Conservation (phyloP, 2,113 vertebrate genomes). For the Phrynocephalus versicolor region DNA sequence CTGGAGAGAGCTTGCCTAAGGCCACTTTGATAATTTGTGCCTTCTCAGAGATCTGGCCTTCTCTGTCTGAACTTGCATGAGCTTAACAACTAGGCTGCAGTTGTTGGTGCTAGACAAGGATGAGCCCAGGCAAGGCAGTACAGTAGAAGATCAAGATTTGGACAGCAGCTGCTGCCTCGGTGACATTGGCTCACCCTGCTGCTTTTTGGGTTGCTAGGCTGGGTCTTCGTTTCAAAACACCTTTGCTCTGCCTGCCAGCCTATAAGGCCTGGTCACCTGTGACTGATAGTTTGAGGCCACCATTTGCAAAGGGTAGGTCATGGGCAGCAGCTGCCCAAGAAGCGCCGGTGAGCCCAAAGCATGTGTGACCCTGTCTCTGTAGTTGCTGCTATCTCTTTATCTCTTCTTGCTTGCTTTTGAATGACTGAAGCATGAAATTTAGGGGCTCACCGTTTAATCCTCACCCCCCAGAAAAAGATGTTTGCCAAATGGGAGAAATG, state of each 20-base stretch:
- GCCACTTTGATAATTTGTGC: neutral
- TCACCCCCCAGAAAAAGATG: neutral
- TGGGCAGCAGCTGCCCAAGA: neutral
- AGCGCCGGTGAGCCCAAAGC: no score
- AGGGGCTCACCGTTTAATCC: neutral
- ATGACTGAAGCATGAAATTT: no score
- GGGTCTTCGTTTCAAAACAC: neutral
- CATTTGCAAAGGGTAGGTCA: neutral
- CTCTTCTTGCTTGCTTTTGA: neutral
- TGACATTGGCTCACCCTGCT: neutral
- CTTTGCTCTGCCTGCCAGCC: neutral
- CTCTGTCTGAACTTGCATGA: neutral
- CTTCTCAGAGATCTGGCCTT: neutral
- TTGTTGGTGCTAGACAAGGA: neutral
- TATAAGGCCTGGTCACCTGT: neutral
- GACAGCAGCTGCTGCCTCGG: no score
- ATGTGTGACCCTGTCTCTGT: neutral
- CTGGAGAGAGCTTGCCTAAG: neutral
- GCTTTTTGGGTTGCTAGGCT: neutral
- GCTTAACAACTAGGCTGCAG: neutral
- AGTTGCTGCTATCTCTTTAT: no score
- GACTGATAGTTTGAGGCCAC: slow-evolving; percentile 19
- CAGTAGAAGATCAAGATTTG: neutral
- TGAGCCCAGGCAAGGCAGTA: neutral
- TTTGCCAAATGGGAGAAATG: neutral